These are phyloP conservation scores for Drosophila longiperda DNA, from an alignment of 2,888 invertebrate genomes.

Conservation along the genomic window DNA sequence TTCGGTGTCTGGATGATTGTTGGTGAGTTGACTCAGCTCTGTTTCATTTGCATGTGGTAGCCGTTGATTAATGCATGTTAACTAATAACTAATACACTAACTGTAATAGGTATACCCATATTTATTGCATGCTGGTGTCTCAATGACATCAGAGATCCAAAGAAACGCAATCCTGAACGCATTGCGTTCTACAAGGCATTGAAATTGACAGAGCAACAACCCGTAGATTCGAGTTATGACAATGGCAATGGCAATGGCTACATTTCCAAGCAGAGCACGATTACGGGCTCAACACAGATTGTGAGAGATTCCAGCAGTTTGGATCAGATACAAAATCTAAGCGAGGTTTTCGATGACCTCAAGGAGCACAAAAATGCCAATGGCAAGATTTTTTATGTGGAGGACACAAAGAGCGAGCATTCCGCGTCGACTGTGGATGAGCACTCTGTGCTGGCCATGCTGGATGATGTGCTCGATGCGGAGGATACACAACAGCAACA, in stretches of 20 bases:
- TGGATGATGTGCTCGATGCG: slow-evolving; percentile 82
- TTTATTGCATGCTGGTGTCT: slow-evolving; percentile 82
- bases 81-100: slow-evolving; percentile 36
- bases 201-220: slow-evolving; percentile 19
- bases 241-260: slow-evolving; percentile 29
- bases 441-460: slow-evolving; percentile 81
- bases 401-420: slow-evolving; percentile 68
- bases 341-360: slow-evolving; percentile 75
- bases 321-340: slow-evolving; percentile 80
- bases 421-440: slow-evolving; percentile 72
- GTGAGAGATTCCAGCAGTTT: slow-evolving; percentile 65
- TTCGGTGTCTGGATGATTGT: slow-evolving; percentile 92
- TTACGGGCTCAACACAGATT: slow-evolving; percentile 49
- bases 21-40: slow-evolving; percentile 86
- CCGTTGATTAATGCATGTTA: slow-evolving; percentile 62
- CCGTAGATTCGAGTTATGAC: neutral
- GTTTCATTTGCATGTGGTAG: slow-evolving; percentile 45
- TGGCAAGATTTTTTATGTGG: slow-evolving; percentile 80
- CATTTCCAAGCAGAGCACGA: slow-evolving; percentile 46
- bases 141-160: slow-evolving; percentile 72
- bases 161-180: slow-evolving; percentile 71
- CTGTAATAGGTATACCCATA: slow-evolving; percentile 80
- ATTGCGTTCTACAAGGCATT: slow-evolving; percentile 64
- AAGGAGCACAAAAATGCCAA: slow-evolving; percentile 81
- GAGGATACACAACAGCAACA: slow-evolving; percentile 66